phyloP scores from a whole-genome alignment of 2,797 vertebrate species.

The Pogoniulus pusillus region DNA sequence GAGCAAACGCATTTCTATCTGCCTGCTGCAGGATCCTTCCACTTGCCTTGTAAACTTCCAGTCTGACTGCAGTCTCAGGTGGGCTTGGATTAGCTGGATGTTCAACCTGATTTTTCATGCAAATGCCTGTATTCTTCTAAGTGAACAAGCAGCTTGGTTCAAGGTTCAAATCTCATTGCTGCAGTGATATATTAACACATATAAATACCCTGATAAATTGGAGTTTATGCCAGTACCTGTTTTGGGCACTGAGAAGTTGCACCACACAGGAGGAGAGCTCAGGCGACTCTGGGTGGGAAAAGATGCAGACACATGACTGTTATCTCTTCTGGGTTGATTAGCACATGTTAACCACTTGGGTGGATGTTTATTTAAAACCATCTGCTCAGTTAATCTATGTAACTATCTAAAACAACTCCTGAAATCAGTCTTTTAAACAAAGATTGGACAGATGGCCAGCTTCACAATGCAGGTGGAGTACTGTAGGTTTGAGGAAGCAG shows the following conservation, averaged over 20 bases:
- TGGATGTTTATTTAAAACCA: slow-evolving; percentile 47
- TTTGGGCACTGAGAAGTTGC: background rate
- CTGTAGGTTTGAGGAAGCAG: slow-evolving; percentile 11
- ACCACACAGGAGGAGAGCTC: background rate
- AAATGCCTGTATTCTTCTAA: background rate
- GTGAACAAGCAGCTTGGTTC: background rate
- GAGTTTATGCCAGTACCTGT: background rate
- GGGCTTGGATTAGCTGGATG: background rate
- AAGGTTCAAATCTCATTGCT: background rate
- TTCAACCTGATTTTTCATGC: background rate
- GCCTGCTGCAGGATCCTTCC: background rate
- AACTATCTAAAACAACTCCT: slow-evolving; percentile 25
- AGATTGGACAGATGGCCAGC: slow-evolving; percentile 7
- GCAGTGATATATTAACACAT: background rate
- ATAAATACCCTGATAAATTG: background rate
- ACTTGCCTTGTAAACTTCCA: background rate
- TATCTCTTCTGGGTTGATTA: background rate
- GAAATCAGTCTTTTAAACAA: slow-evolving; percentile 22
- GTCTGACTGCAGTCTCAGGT: background rate
- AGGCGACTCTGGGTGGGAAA: background rate
- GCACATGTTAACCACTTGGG: slow-evolving; percentile 4
- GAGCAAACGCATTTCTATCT: background rate
- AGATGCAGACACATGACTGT: background rate
- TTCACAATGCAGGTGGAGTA: background rate
- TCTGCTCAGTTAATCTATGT: slow-evolving; percentile 33